Base-by-base conservation (phyloP, 2,888 invertebrate species). In the Heliothis peltigera region DNA sequence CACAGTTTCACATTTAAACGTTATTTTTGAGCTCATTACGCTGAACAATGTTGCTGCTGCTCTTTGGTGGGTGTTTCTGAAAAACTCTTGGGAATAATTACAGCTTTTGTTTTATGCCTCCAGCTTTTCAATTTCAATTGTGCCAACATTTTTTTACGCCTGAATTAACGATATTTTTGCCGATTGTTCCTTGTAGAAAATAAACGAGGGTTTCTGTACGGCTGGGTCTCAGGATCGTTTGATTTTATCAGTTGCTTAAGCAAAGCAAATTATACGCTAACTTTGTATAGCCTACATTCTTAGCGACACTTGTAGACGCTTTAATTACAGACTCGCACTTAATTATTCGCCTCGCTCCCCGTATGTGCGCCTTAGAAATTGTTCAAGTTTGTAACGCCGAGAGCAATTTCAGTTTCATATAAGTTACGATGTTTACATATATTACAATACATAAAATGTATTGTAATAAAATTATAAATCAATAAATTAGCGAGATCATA, bases 311-410 rank as follows among this genome's bases (percentile, higher is more conserved):
- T 75, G 46, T 57, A 62, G 59, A 61, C 52, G 62, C 65, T 75
- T 82, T 84, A 82, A 83, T 84, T 84, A 81, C 76, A 69, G 67
- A 57, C 60, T 73, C 62, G 62, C 61, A 68, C 70, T 77, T 80
- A 84, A 82, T 84, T 81, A 82, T 73, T 74, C 75, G 73, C 75
- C 18, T 70, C 58, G 67, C 75, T 67, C 49, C 58, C 44, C 67
- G 54, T 42, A 64, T 61, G 58, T 72, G 55, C 68, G 61, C 74
- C 69, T 67, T 56, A 55, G 58, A 68, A 64, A 56, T 75, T 62
- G 54, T 58, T 69, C 18, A 64, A 70, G 48, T 46, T 77, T 52
- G 57, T 53, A 10, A 74, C 44, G 58, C 51, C 44, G 49, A 60
- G 43, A 61, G 56, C 52, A 64, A 60, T 64, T 71, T 62, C 54